These are phyloP conservation scores for Phrynocephalus vlangalii DNA, from an alignment of 2,797 vertebrate genomes.

Conservation along the genomic window DNA sequence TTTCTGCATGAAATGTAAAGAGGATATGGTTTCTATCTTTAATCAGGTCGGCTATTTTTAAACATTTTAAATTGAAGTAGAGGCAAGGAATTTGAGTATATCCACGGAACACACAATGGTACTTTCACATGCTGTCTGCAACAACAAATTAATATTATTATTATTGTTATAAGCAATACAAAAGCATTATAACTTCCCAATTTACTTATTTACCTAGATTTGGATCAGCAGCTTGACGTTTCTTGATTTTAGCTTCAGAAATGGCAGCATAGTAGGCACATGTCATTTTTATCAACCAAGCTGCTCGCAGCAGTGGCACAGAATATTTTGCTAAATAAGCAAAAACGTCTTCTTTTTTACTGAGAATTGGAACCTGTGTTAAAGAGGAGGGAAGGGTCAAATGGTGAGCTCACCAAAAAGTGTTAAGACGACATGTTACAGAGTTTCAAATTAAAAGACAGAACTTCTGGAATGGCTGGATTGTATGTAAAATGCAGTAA, in stretches of 20 bases:
- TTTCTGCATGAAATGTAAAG: neutral
- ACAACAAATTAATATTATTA: neutral
- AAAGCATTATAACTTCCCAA: neutral
- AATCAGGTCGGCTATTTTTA: neutral
- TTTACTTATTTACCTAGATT: conserved; percentile 75
- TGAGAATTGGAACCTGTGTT: conserved; percentile 80
- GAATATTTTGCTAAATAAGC: conserved; percentile 82
- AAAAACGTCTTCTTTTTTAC: conserved; percentile 84
- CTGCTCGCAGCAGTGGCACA: conserved; percentile 79
- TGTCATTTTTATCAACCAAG: conserved; percentile 82
- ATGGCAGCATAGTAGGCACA: conserved; percentile 82
- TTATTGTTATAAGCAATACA: no score
- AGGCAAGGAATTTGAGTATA: neutral
- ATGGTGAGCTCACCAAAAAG: neutral
- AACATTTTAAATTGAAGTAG: neutral
- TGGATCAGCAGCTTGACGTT: conserved; percentile 78
- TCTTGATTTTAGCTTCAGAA: conserved; percentile 84
- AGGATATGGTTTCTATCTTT: neutral
- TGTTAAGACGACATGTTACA: neutral
- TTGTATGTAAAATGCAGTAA: neutral
- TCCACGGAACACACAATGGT: neutral
- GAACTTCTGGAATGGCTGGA: neutral
- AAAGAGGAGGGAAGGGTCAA: conserved; percentile 44
- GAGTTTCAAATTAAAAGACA: neutral
- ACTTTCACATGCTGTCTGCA: neutral